Evolutionary conservation across 2,888 invertebrate genomes (phyloP).

Genomic region (Diplazon laetatorius): DNA sequence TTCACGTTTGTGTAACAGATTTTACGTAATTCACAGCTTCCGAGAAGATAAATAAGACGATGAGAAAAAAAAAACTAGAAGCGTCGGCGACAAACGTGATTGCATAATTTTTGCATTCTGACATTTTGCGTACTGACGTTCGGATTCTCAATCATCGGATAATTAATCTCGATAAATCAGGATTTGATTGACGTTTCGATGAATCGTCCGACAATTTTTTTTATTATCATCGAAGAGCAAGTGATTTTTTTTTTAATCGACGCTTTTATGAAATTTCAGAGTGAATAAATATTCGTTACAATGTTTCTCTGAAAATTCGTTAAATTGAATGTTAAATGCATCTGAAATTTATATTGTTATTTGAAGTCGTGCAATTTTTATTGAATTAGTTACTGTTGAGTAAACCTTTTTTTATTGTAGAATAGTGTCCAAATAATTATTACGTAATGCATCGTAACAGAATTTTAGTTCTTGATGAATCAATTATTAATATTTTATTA

Average conservation of each 20-base stretch:
- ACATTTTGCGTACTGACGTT: not conserved
- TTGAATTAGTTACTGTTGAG: no score
- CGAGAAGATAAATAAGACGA: constrained; percentile 34
- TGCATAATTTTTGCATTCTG: constrained; percentile 28
- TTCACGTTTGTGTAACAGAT: constrained; percentile 36
- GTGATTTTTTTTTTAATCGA: not conserved
- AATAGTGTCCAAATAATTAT: no score
- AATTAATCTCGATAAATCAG: constrained; percentile 14
- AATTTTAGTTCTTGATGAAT: no score
- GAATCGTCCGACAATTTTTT: not conserved
- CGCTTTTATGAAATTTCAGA: not conserved
- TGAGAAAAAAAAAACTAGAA: constrained; percentile 8
- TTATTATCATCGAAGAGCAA: no score
- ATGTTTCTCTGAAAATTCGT: no score
- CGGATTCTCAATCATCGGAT: not conserved
- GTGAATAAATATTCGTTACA: not conserved
- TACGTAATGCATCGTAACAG: no score
- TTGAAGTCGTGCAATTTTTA: no score
- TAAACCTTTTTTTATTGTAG: no score
- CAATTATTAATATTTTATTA: no score
- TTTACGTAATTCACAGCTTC: constrained; percentile 38
- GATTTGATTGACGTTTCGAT: constrained; percentile 29
- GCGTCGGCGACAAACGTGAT: constrained; percentile 9
- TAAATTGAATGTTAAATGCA: no score
- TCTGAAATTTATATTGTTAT: no score